A percentile compares a stretch with the other conserved stretches of the same genome.
phyloP scores from a whole-genome alignment of 2,113 vertebrate species.

The Scomber colias region DNA sequence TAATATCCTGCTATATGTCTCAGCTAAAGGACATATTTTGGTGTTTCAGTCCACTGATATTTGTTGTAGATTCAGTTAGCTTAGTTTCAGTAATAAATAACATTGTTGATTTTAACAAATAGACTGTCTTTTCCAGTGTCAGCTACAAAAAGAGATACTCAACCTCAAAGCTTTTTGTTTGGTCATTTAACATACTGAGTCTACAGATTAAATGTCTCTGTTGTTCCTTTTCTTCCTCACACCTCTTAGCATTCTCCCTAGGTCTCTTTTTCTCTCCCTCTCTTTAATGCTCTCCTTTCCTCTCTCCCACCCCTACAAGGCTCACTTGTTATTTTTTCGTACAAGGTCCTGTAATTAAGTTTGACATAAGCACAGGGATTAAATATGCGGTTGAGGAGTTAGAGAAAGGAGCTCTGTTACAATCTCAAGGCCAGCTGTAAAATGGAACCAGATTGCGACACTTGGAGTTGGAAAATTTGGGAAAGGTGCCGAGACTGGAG shows the following conservation, averaged over 20 bases:
- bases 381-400: slow-evolving; percentile 97
- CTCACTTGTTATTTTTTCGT: slow-evolving; percentile 90
- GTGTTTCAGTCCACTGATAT: slow-evolving; percentile 18
- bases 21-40: slow-evolving; percentile 5
- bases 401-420: slow-evolving; percentile 88
- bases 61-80: slow-evolving; percentile 15
- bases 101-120: slow-evolving; percentile 8
- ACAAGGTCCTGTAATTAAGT: slow-evolving; percentile 99
- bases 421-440: slow-evolving; percentile 93
- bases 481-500: slow-evolving; percentile 84
- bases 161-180: slow-evolving; percentile 64
- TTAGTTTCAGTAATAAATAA: background rate
- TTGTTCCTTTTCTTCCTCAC: slow-evolving; percentile 51
- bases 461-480: slow-evolving; percentile 87
- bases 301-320: slow-evolving; percentile 83
- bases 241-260: slow-evolving; percentile 74
- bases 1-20: background rate
- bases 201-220: slow-evolving; percentile 66
- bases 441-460: slow-evolving; percentile 91
- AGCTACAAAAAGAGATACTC: slow-evolving; percentile 14
- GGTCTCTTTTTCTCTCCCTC: slow-evolving; percentile 70
- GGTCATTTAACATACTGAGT: slow-evolving; percentile 59
- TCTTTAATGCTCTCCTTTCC: slow-evolving; percentile 69
- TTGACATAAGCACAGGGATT: slow-evolving; percentile 99
- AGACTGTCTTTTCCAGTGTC: slow-evolving; percentile 1